Conservation (phyloP, 23 tunicate species). For the Oikopleura dioica region DNA sequence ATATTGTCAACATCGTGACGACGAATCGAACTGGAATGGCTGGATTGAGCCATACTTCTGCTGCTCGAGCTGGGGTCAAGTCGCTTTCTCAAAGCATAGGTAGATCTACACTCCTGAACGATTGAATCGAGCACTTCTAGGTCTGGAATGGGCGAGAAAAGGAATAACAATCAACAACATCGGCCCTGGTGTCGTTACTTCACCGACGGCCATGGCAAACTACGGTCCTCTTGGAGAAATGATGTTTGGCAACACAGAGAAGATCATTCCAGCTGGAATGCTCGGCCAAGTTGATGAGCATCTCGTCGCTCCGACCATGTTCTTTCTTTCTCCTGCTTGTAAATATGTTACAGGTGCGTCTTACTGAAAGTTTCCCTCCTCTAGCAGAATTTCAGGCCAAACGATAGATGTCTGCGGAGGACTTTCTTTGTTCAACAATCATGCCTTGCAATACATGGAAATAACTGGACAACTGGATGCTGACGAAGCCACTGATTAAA, state of each 20-base stretch:
- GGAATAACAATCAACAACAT: conserved; percentile 59
- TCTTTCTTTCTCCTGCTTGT: conserved; percentile 53
- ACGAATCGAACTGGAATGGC: conserved; percentile 17
- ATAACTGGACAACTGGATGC: too few species aligned
- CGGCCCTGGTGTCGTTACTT: conserved; percentile 59
- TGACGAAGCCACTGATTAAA: too few species aligned
- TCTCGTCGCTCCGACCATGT: conserved; percentile 27
- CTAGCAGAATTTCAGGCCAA: not conserved
- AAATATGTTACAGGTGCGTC: conserved; percentile 63
- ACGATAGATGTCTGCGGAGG: conserved; percentile 9
- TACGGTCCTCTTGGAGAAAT: conserved; percentile 14
- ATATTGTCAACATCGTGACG: conserved; percentile 18
- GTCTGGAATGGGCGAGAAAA: conserved; percentile 17
- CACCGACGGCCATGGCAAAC: conserved; percentile 40
- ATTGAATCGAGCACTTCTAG: not conserved
- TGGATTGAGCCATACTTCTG: conserved; percentile 15
- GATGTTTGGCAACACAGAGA: conserved; percentile 11
- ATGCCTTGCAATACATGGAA: not conserved
- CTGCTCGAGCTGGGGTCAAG: conserved; percentile 24
- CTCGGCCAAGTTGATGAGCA: conserved; percentile 45
- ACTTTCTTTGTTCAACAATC: not conserved
- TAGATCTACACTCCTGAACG: not conserved
- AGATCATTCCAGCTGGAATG: conserved; percentile 27
- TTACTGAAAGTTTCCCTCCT: not conserved
- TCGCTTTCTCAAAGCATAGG: too few species aligned